Conservation (phyloP, 2,797 vertebrate species). For the Arctocebus calabarensis region DNA sequence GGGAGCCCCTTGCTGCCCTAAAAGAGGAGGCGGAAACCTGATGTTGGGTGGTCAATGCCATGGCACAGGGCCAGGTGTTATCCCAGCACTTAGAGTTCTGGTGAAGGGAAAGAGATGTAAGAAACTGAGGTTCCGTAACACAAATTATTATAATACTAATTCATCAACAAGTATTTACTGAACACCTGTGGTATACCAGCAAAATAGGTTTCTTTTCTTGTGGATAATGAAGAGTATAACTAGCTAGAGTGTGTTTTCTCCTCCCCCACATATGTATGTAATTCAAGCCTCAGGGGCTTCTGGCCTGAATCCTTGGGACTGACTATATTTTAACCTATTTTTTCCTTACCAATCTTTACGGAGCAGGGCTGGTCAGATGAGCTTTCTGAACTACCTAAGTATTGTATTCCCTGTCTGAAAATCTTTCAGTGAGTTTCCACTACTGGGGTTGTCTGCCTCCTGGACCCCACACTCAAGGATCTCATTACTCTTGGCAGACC, state of each 20-base stretch:
- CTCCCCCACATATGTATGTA: too few relatives aligned
- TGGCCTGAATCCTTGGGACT: not conserved
- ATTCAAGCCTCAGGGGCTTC: not conserved
- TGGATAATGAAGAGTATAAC: not conserved
- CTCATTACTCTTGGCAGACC: not conserved
- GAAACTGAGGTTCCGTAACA: not conserved
- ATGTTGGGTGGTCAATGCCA: not conserved
- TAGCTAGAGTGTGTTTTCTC: not conserved
- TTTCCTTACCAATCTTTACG: not conserved
- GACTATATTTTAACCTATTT: not conserved
- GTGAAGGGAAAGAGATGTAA: not conserved
- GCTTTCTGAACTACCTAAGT: slow-evolving; percentile 6
- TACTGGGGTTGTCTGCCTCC: not conserved
- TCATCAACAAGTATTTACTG: slow-evolving; percentile 15
- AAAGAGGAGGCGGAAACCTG: not conserved
- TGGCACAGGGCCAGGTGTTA: not conserved
- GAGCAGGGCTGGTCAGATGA: not conserved
- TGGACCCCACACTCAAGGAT: not conserved
- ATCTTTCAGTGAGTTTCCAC: not conserved
- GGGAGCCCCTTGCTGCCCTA: not conserved
- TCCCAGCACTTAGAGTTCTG: not conserved
- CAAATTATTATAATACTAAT: not conserved
- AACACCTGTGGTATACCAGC: not conserved
- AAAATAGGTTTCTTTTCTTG: slow-evolving; percentile 48
- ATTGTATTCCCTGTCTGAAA: not conserved